Conservation (phyloP, 1,140 invertebrate species). For the Arion vulgaris region DNA sequence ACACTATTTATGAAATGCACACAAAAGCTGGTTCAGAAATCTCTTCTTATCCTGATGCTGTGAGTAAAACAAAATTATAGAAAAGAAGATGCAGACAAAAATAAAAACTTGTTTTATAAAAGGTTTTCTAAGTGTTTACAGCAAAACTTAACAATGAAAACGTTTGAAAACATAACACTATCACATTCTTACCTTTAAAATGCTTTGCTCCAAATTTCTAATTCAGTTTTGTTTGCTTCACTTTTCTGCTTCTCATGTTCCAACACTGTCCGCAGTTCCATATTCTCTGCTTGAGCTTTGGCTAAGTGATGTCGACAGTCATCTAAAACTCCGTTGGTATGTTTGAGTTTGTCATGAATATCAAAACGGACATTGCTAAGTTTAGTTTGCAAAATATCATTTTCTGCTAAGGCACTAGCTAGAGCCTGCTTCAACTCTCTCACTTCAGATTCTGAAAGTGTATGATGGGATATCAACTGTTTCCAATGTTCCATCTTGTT, state of each 20-base stretch:
- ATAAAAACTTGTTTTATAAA: neutral
- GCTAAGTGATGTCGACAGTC: constrained; percentile 61
- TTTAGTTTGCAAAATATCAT: constrained; percentile 64
- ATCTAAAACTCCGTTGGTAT: constrained; percentile 65
- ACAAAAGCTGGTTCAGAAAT: too few relatives aligned
- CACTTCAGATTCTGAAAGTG: constrained; percentile 53
- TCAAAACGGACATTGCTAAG: constrained; percentile 62
- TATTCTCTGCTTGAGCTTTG: constrained; percentile 65
- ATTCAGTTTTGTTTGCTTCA: constrained; percentile 50
- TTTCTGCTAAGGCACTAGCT: constrained; percentile 61
- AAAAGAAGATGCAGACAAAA: neutral
- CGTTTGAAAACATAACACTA: too few relatives aligned
- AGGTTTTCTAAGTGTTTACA: too few relatives aligned
- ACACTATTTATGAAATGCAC: too few relatives aligned
- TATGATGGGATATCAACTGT: constrained; percentile 44
- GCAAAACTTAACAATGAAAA: too few relatives aligned
- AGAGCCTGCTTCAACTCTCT: constrained; percentile 66
- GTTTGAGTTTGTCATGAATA: constrained; percentile 60
- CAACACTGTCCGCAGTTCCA: constrained; percentile 57
- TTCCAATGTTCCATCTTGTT: constrained; percentile 51
- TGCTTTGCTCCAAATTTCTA: constrained; percentile 52
- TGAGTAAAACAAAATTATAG: too few relatives aligned
- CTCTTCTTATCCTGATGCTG: too few relatives aligned
- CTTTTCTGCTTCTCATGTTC: constrained; percentile 55
- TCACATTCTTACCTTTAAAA: constrained; percentile 27